Evolutionary conservation across 2,797 vertebrate species (phyloP).

Genomic region (Cyprinodon diabolis): DNA sequence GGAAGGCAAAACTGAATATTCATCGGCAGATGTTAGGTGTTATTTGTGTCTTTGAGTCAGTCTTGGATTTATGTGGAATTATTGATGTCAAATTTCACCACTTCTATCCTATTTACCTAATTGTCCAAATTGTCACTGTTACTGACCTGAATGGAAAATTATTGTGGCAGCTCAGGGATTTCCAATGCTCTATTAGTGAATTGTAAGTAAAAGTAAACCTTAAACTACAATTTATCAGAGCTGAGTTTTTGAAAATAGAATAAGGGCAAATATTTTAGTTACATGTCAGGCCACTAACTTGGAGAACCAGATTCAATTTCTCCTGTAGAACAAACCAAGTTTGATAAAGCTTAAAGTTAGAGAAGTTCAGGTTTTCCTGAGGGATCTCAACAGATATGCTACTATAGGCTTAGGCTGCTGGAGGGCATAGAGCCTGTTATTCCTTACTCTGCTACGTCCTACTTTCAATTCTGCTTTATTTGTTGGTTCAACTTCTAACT

Average conservation of each 20-base stretch:
- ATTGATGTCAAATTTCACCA: conserved; percentile 25
- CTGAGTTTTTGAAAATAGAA: neutral
- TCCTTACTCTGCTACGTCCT: too few species aligned
- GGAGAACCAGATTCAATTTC: too few species aligned
- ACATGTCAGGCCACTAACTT: too few species aligned
- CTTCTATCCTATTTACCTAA: conserved; percentile 25
- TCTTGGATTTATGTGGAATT: conserved; percentile 1
- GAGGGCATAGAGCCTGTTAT: too few species aligned
- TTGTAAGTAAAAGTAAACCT: neutral
- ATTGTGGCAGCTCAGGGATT: neutral
- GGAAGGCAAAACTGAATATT: conserved; percentile 24
- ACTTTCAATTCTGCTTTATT: too few species aligned
- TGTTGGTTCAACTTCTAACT: too few species aligned
- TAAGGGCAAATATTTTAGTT: too few species aligned
- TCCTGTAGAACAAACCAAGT: too few species aligned
- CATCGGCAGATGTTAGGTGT: conserved; percentile 33
- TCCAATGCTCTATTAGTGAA: neutral
- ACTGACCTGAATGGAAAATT: neutral
- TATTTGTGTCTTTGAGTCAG: conserved; percentile 44
- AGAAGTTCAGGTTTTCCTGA: too few species aligned
- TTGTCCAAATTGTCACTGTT: neutral
- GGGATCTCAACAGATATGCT: too few species aligned
- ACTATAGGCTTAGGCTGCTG: too few species aligned
- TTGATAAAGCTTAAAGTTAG: too few species aligned
- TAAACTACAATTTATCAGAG: neutral